A percentile compares a stretch with the other conserved stretches of the same genome.
phyloP scores from a whole-genome alignment of 2,888 invertebrate genomes.

The Ichneumon xanthorius region DNA sequence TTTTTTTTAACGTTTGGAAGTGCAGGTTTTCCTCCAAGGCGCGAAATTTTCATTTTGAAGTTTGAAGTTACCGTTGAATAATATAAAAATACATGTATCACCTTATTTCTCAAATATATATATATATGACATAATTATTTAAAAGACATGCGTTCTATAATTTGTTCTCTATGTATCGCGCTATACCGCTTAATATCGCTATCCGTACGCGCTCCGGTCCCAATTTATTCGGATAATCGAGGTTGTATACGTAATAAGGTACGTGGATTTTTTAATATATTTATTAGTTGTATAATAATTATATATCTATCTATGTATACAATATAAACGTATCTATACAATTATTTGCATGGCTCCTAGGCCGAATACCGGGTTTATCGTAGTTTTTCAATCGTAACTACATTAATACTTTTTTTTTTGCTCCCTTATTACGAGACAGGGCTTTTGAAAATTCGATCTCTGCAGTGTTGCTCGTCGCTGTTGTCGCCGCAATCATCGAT shows the following conservation, averaged over 20 bases:
- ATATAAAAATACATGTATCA: too few species aligned
- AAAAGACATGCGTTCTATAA: too few species aligned
- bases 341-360: slow-evolving; percentile 62
- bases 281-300: slow-evolving; percentile 50
- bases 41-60: too few species aligned
- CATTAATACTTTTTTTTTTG: slow-evolving; percentile 50
- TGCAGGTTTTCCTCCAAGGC: too few species aligned
- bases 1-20: too few species aligned
- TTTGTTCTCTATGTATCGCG: too few species aligned
- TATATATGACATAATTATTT: too few species aligned
- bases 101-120: too few species aligned
- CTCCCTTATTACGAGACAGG: slow-evolving; percentile 23
- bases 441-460: slow-evolving; percentile 73
- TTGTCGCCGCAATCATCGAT: slow-evolving; percentile 89
- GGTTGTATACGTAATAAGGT: background rate
- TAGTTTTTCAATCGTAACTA: slow-evolving; percentile 39
- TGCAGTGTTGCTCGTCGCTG: slow-evolving; percentile 88
- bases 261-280: slow-evolving; percentile 20
- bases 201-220: too few species aligned
- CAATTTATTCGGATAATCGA: too few species aligned
- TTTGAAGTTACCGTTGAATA: too few species aligned
- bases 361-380: slow-evolving; percentile 42
- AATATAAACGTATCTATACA: slow-evolving; percentile 63
- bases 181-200: too few species aligned
- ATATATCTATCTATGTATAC: slow-evolving; percentile 56